Evolutionary conservation across 2,888 invertebrate species (phyloP).

Genomic region (Meganola albula): DNA sequence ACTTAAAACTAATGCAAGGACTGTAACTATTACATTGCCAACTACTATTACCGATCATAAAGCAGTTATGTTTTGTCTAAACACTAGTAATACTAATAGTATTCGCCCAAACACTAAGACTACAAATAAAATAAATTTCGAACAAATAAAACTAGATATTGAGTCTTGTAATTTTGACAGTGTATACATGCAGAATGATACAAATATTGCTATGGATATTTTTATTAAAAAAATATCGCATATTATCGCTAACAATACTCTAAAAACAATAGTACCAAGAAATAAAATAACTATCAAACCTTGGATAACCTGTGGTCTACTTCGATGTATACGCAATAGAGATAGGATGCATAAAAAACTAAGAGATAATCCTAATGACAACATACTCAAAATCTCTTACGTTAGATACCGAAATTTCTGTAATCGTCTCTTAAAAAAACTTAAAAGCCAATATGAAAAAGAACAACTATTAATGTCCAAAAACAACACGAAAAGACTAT

Average conservation of each 20-base stretch:
- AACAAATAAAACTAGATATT: no score
- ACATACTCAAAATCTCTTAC: not conserved
- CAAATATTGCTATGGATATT: no score
- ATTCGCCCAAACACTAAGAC: no score
- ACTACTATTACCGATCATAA: conserved; percentile 4
- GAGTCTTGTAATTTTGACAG: no score
- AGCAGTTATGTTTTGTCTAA: conserved; percentile 3
- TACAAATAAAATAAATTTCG: no score
- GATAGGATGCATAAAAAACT: not conserved
- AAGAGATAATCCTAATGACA: not conserved
- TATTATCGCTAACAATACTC: no score
- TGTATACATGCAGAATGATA: no score
- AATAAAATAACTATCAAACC: no score
- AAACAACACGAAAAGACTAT: conserved; percentile 1
- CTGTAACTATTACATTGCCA: not conserved
- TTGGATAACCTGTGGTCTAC: conserved; percentile 2
- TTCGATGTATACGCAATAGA: conserved; percentile 2
- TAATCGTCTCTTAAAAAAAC: conserved; percentile 1
- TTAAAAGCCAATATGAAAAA: not conserved
- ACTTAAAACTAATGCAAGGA: conserved; percentile 1
- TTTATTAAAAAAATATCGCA: no score
- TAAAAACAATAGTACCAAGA: no score
- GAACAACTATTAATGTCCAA: not conserved
- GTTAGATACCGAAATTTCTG: conserved; percentile 5
- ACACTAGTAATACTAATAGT: no score